A percentile compares a stretch with the other conserved stretches of the same genome.
These are phyloP conservation scores for Rhorus exstirpatorius DNA, from an alignment of 2,888 invertebrate species.

Conservation along the genomic window DNA sequence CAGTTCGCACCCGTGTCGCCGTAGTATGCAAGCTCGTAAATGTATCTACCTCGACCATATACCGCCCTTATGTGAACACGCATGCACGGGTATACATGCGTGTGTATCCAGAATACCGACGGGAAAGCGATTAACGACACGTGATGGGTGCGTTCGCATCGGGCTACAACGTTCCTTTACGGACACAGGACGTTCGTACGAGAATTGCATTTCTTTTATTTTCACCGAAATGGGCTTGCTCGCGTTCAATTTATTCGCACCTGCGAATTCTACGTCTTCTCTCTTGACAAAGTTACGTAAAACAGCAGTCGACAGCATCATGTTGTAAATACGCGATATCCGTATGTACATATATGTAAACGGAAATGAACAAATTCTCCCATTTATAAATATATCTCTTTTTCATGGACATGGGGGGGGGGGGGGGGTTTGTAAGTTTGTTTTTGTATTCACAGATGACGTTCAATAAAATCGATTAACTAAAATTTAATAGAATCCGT, in stretches of 20 bases:
- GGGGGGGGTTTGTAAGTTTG: no score
- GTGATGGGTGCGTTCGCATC: conserved; percentile 56
- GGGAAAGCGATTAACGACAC: conserved; percentile 66
- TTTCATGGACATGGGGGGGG: no score
- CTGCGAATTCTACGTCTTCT: conserved; percentile 35
- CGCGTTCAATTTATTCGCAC: conserved; percentile 52
- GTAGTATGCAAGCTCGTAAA: conserved; percentile 64
- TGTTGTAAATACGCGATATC: neutral
- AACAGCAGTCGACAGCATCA: conserved; percentile 3
- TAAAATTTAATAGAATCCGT: no score
- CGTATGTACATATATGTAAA: neutral
- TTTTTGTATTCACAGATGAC: no score
- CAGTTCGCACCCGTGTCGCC: conserved; percentile 59
- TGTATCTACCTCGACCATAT: conserved; percentile 39
- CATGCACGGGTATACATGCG: conserved; percentile 49
- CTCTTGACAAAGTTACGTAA: neutral
- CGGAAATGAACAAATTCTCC: neutral
- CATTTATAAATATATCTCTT: no score
- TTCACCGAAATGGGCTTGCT: conserved; percentile 34
- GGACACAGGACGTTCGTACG: conserved; percentile 31
- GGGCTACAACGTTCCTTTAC: conserved; percentile 40
- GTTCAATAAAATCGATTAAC: no score
- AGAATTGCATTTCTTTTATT: conserved; percentile 55
- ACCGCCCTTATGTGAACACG: conserved; percentile 30
- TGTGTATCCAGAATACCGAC: conserved; percentile 56